Percentiles rank a stretch among this genome's conserved stretches.
These are phyloP conservation scores for Heliothis virescens DNA, from an alignment of 1,140 invertebrate species.

Conservation along the genomic window DNA sequence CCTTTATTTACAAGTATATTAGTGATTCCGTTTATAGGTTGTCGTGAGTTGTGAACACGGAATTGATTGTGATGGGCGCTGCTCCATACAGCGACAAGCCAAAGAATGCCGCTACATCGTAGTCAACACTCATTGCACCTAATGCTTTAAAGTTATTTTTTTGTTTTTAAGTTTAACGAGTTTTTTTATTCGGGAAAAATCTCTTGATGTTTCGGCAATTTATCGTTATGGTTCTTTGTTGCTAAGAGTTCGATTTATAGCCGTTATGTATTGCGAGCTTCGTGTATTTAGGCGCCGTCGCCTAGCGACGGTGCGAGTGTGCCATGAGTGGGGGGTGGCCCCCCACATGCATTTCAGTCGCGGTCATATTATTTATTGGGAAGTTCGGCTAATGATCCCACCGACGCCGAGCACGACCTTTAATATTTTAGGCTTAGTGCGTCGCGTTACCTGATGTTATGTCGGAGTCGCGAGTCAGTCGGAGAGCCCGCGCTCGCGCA, in stretches of 20 bases:
- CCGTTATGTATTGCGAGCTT: slow-evolving; percentile 80
- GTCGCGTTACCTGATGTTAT: slow-evolving; percentile 81
- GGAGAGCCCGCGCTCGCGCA: background rate
- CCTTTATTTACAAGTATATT: slow-evolving; percentile 41
- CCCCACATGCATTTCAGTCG: slow-evolving; percentile 72
- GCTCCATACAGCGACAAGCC: slow-evolving; percentile 63
- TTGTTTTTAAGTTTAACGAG: slow-evolving; percentile 70
- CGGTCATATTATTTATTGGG: slow-evolving; percentile 80
- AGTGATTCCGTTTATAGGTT: slow-evolving; percentile 59
- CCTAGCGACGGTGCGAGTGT: slow-evolving; percentile 67
- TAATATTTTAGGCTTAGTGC: slow-evolving; percentile 78
- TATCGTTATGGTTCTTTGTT: slow-evolving; percentile 78
- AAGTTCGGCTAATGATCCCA: slow-evolving; percentile 75
- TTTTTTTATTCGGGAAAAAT: slow-evolving; percentile 59
- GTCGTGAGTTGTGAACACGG: slow-evolving; percentile 64
- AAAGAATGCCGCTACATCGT: slow-evolving; percentile 66
- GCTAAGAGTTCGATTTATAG: slow-evolving; percentile 74
- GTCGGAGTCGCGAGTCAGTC: slow-evolving; percentile 57
- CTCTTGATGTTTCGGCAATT: slow-evolving; percentile 72
- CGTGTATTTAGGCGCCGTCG: slow-evolving; percentile 71
- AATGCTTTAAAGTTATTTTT: slow-evolving; percentile 74
- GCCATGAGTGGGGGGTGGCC: slow-evolving; percentile 67
- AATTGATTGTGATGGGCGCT: slow-evolving; percentile 40
- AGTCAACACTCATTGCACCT: slow-evolving; percentile 79
- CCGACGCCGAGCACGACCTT: slow-evolving; percentile 80